A percentile compares a stretch with the other conserved stretches of the same genome.
phyloP scores from a whole-genome alignment of 1,140 invertebrate species.

The Hypothenemus hampei region DNA sequence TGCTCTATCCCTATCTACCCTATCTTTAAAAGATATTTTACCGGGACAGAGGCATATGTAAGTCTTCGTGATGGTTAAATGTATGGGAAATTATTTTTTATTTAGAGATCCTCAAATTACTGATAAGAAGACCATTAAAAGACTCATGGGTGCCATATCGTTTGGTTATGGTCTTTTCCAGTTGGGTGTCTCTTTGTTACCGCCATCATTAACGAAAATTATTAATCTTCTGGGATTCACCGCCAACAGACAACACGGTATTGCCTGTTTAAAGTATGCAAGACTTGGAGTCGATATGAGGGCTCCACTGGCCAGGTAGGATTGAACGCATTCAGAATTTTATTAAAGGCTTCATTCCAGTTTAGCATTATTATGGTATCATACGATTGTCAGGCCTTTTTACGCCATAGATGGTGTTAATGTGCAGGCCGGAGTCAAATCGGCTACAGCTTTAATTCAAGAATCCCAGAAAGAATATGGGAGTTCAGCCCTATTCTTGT shows the following conservation, averaged over 20 bases:
- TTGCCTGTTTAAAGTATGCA: conserved; percentile 61
- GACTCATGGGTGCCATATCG: conserved; percentile 64
- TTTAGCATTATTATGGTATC: conserved; percentile 67
- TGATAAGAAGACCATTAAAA: conserved; percentile 48
- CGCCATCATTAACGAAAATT: conserved; percentile 60
- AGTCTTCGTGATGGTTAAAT: background rate
- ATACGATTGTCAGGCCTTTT: conserved; percentile 68
- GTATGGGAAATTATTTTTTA: background rate
- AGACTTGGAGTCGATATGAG: conserved; percentile 64
- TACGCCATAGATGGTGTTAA: conserved; percentile 64
- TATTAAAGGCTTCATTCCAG: conserved; percentile 42
- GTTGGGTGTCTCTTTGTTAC: conserved; percentile 63
- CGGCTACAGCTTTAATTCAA: conserved; percentile 56
- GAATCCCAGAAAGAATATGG: conserved; percentile 57
- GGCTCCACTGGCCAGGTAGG: conserved; percentile 64
- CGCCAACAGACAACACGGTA: conserved; percentile 58
- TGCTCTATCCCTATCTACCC: conserved; percentile 9
- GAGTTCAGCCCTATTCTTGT: conserved; percentile 64
- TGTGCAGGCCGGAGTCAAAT: conserved; percentile 55
- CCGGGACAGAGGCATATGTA: too few relatives aligned
- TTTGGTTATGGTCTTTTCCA: conserved; percentile 73
- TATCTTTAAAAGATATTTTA: conserved; percentile 17
- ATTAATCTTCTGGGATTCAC: conserved; percentile 70
- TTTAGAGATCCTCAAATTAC: conserved; percentile 13
- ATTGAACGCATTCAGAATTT: conserved; percentile 15